Evolutionary conservation across 2,888 invertebrate genomes (phyloP), one percentile per base, ranked within the genome.

Genomic region (Troides helena): DNA sequence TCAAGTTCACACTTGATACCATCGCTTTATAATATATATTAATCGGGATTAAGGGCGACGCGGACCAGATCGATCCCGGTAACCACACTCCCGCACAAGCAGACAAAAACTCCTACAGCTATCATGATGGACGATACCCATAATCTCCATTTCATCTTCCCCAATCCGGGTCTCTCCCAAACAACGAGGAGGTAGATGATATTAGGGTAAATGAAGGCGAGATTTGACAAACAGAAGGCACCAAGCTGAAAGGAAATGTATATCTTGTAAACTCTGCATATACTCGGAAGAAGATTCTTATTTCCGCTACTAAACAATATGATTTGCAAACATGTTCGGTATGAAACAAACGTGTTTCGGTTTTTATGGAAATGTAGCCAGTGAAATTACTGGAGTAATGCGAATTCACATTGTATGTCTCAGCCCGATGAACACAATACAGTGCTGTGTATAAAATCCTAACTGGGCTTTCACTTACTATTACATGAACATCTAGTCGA

Each of bases 131-230:
- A 10, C 10, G 86, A 85, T 64, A 86, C 85, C 86, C 87, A 89
- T 0, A 92, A 74, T 0, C 86, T 80, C 90, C 91, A 91, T 2
- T 82, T 81, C 65, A 74, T 83, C n/a, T 62, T 73, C 0, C 92
- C 92, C 0, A 91, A 76, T 0, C 92, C 92, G 0, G 92, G 92
- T 10, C 77, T 70, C 46, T 90, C 85, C 90, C 91, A 92, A 1
- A 85, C 77, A 0, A 90, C 88, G 10, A 91, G 74, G 0, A 88
- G 76, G 25, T 92, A 89, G 10, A 92, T 92, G n/a, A 86, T 67
- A 0, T 89, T 88, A 0, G 92, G 92, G 73, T 86, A 92, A 71
- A 92, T 90, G 74, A 92, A 92, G 0, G 89, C 92, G 82, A 92
- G 89, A 76, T 89, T 90, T 1, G 91, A 90, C 2, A 92, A 75